Percentiles rank a stretch among this genome's conserved stretches.
Conservation (phyloP, 2,888 invertebrate genomes). For the Margaritifera margaritifera region DNA sequence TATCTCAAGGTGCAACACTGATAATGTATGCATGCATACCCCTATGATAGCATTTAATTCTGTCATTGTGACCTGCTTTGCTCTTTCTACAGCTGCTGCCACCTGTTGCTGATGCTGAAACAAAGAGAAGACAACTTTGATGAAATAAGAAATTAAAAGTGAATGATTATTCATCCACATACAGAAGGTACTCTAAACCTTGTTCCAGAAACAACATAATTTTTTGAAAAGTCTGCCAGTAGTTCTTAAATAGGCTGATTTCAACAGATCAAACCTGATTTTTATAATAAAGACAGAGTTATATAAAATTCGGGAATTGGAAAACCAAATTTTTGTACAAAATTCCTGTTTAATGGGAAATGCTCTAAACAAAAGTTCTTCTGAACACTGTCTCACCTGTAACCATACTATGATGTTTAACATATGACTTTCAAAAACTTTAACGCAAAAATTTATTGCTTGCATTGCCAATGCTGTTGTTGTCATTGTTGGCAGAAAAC, state of each 20-base stretch:
- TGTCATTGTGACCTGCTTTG: conserved; percentile 97
- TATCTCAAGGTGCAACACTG: neutral
- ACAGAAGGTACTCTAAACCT: neutral
- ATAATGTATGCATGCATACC: conserved; percentile 80
- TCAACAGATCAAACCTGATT: too few relatives aligned
- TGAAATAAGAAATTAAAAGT: neutral
- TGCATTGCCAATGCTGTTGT: too few relatives aligned
- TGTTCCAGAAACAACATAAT: neutral
- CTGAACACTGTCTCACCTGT: neutral
- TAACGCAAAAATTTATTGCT: too few relatives aligned
- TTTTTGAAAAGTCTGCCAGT: too few relatives aligned
- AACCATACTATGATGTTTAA: neutral
- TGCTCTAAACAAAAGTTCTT: conserved; percentile 2
- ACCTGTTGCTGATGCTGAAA: conserved; percentile 94
- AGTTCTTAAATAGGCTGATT: too few relatives aligned
- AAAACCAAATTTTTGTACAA: too few relatives aligned
- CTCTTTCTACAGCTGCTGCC: conserved; percentile 94
- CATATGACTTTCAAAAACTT: too few relatives aligned
- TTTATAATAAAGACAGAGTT: too few relatives aligned
- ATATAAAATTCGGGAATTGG: too few relatives aligned
- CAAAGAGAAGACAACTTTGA: conserved; percentile 9
- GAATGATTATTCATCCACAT: neutral
- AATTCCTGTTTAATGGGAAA: neutral
- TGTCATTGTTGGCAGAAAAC: too few relatives aligned
- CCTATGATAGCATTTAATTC: conserved; percentile 97